These are phyloP conservation scores for Apostichopus leukothele DNA, from an alignment of 53 echinoderm and acorn worm species.

Conservation along the genomic window DNA sequence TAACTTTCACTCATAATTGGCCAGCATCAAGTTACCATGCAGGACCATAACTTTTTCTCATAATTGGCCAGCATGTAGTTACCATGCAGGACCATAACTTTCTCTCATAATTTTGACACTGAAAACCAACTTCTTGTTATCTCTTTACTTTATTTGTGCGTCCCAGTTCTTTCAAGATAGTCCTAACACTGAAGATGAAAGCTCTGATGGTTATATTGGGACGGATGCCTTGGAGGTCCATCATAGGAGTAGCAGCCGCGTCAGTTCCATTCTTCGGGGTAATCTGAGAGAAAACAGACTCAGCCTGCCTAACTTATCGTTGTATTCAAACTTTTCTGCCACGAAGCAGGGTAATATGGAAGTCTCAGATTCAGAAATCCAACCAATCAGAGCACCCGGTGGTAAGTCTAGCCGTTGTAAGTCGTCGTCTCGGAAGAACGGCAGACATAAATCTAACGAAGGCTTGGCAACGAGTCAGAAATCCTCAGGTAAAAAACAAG, in stretches of 20 bases:
- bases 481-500: slow-evolving; percentile 23
- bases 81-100: too few species aligned
- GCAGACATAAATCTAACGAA: slow-evolving; percentile 9
- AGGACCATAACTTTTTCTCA: too few species aligned
- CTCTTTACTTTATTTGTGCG: neutral
- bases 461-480: slow-evolving; percentile 20
- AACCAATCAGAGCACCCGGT: neutral
- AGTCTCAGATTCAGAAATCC: slow-evolving; percentile 45
- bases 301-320: slow-evolving; percentile 79
- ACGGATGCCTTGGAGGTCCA: neutral
- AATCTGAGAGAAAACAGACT: slow-evolving; percentile 68
- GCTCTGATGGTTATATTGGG: neutral
- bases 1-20: too few species aligned
- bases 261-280: neutral
- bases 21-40: too few species aligned
- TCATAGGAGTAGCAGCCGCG: neutral
- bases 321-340: slow-evolving; percentile 45
- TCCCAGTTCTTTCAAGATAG: slow-evolving; percentile 26
- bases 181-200: slow-evolving; percentile 17
- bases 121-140: neutral
- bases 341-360: neutral
- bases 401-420: neutral
- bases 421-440: slow-evolving; percentile 10
- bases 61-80: too few species aligned
- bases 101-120: too few species aligned